Evolutionary conservation across 2,888 invertebrate species (phyloP).

Genomic region (Pseudococcus jackbeardsleyi): DNA sequence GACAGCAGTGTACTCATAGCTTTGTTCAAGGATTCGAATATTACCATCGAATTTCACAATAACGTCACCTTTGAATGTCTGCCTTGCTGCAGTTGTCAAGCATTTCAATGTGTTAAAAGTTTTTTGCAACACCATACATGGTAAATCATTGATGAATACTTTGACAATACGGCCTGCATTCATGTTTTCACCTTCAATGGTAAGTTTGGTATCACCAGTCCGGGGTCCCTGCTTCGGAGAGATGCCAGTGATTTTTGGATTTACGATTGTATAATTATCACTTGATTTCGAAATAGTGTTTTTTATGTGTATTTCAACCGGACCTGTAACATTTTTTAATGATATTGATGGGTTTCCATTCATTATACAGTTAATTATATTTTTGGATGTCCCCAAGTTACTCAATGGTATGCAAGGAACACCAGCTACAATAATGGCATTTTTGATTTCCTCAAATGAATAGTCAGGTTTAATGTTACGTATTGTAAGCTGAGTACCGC

Average conservation of each 20-base stretch:
- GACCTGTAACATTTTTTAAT: constrained; percentile 78
- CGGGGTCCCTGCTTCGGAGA: constrained; percentile 90
- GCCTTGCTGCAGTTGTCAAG: constrained; percentile 83
- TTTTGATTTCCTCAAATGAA: constrained; percentile 90
- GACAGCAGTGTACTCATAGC: constrained; percentile 83
- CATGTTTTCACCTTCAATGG: constrained; percentile 91
- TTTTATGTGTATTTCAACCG: constrained; percentile 90
- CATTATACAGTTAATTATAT: constrained; percentile 89
- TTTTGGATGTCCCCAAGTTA: constrained; percentile 89
- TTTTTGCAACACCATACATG: constrained; percentile 78
- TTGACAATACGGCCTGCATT: constrained; percentile 95
- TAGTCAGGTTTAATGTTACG: constrained; percentile 95
- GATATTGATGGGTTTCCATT: constrained; percentile 82
- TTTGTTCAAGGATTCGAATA: constrained; percentile 82
- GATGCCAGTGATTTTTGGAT: constrained; percentile 88
- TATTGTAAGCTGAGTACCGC: constrained; percentile 96
- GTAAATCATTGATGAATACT: constrained; percentile 87
- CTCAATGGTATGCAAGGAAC: constrained; percentile 91
- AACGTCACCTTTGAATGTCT: constrained; percentile 79
- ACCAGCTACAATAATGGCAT: constrained; percentile 88
- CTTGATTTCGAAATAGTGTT: constrained; percentile 84
- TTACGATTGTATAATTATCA: constrained; percentile 87
- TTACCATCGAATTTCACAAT: constrained; percentile 89
- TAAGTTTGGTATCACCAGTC: constrained; percentile 94
- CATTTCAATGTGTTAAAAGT: constrained; percentile 84